Percentiles rank a stretch among this genome's conserved stretches.
phyloP scores from a whole-genome alignment of 2,888 invertebrate genomes.

The Bimastos eiseni region DNA sequence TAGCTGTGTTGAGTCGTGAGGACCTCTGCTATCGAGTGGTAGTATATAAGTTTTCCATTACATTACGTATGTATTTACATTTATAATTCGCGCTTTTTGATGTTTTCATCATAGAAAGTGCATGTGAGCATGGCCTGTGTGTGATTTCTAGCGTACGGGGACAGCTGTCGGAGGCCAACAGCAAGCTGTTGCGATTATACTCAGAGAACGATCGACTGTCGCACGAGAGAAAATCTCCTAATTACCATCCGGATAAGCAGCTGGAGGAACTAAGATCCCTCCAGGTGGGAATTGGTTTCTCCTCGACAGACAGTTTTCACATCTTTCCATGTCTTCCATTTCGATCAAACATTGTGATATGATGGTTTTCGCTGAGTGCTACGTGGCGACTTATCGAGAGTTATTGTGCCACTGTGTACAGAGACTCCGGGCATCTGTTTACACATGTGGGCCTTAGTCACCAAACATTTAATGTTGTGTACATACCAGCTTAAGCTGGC shows the following conservation, averaged over 20 bases:
- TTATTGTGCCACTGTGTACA: too few species aligned
- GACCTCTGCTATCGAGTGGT: too few species aligned
- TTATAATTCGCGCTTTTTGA: neutral
- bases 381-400: too few species aligned
- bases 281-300: constrained; percentile 64
- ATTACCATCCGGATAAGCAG: constrained; percentile 83
- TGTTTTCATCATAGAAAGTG: neutral
- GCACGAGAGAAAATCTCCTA: constrained; percentile 52
- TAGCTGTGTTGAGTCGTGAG: too few species aligned
- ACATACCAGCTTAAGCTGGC: too few species aligned
- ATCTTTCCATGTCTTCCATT: too few species aligned
- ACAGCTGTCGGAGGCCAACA: constrained; percentile 75
- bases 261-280: constrained; percentile 87
- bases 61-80: neutral
- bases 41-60: too few species aligned
- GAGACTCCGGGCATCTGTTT: too few species aligned
- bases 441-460: too few species aligned
- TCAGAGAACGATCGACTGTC: constrained; percentile 53
- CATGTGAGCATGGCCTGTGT: neutral
- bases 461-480: too few species aligned
- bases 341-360: too few species aligned
- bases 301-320: neutral
- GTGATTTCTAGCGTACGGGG: constrained; percentile 72
- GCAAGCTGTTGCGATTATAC: constrained; percentile 60
- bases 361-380: too few species aligned